Evolutionary conservation across 2,797 vertebrate genomes (phyloP).

Genomic region (Schizothorax lantsangensis): DNA sequence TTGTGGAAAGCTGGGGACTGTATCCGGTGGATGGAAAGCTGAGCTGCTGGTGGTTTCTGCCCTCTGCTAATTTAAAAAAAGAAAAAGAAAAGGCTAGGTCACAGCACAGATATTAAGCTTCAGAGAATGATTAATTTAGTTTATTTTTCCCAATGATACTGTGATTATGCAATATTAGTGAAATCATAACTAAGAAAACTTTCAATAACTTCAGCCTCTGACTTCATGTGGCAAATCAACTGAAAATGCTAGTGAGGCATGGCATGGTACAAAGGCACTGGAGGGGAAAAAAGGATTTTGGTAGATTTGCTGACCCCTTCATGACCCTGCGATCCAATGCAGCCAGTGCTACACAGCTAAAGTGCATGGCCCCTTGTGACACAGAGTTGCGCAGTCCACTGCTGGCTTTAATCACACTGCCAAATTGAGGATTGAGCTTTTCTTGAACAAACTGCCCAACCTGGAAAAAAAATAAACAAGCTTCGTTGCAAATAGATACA

Average conservation of each 20-base stretch:
- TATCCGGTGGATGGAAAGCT: slow-evolving; percentile 80
- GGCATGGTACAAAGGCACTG: not conserved
- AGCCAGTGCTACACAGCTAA: slow-evolving; percentile 73
- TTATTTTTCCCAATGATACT: not conserved
- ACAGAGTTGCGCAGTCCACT: slow-evolving; percentile 73
- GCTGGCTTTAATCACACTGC: slow-evolving; percentile 65
- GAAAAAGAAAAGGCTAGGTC: not conserved
- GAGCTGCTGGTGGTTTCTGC: slow-evolving; percentile 70
- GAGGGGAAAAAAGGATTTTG: rapidly evolving
- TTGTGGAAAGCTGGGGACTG: slow-evolving; percentile 68
- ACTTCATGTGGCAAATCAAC: not conserved
- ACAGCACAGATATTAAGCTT: not conserved
- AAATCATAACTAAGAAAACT: not conserved
- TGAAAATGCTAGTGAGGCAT: not conserved
- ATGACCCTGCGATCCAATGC: slow-evolving; percentile 75
- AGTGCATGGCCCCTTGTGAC: slow-evolving; percentile 76
- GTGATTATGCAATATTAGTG: not conserved
- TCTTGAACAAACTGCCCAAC: slow-evolving; percentile 71
- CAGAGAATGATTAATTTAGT: not conserved
- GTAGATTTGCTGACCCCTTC: slow-evolving; percentile 68
- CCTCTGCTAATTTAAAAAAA: slow-evolving; percentile 50
- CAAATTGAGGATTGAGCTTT: slow-evolving; percentile 71
- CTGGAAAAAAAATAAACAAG: slow-evolving; percentile 62
- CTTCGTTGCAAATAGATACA: not conserved
- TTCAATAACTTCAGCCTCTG: not conserved